phyloP scores from a whole-genome alignment of 2,888 invertebrate genomes.

The Hymenopus coronatus region DNA sequence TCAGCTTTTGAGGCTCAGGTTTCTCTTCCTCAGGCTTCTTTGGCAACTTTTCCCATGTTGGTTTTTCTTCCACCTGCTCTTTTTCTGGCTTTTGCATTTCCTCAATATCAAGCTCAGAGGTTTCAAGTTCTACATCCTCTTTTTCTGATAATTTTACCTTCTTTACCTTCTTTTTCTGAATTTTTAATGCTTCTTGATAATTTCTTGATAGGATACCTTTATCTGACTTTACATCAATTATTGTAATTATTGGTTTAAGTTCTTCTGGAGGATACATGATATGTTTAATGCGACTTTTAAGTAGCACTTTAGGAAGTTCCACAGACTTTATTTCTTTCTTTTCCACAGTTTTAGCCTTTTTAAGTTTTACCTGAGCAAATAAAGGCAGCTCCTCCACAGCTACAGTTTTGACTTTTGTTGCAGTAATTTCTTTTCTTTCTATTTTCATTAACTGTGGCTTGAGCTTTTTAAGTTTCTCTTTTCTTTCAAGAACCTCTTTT shows the following conservation, averaged over 20 bases:
- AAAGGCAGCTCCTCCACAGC: conserved; percentile 55
- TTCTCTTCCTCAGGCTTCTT: conserved; percentile 39
- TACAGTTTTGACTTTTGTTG: conserved; percentile 59
- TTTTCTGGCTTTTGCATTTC: conserved; percentile 27
- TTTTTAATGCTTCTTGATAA: conserved; percentile 39
- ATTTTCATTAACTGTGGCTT: conserved; percentile 54
- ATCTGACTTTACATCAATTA: conserved; percentile 40
- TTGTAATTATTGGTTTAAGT: conserved; percentile 43
- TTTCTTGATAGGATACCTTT: conserved; percentile 41
- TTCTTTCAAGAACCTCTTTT: conserved; percentile 30
- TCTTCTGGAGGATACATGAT: conserved; percentile 48
- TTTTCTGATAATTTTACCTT: conserved; percentile 50
- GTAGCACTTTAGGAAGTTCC: conserved; percentile 61
- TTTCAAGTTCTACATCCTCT: conserved; percentile 42
- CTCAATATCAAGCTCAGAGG: conserved; percentile 33
- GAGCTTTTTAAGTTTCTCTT: conserved; percentile 33
- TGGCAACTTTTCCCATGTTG: conserved; percentile 42
- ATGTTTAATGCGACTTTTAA: conserved; percentile 68
- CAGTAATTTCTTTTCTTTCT: conserved; percentile 58
- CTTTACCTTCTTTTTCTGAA: conserved; percentile 38
- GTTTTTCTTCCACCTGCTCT: conserved; percentile 33
- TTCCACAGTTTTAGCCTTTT: conserved; percentile 54
- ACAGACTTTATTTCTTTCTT: conserved; percentile 49
- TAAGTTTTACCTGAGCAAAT: conserved; percentile 66
- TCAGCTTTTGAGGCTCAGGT: conserved; percentile 29